Base-by-base conservation (phyloP, 1,140 invertebrate species). In the Pseudobourletiella spinata region DNA sequence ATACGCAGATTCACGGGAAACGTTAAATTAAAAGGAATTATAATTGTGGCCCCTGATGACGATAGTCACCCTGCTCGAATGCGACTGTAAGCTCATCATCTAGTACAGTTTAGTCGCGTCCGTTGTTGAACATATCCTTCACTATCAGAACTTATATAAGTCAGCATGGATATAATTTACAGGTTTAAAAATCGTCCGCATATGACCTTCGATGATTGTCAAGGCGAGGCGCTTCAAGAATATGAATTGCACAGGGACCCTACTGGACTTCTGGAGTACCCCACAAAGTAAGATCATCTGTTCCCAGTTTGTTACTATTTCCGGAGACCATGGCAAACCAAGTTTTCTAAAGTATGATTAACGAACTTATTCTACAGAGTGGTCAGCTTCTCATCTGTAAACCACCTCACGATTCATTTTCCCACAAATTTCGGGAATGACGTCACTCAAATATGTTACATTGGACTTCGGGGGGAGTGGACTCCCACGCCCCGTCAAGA, bases 391-490 rank as follows among this genome's bases (percentile, higher is more conserved):
- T 88, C 89, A 22, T 87, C 85, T 18, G 86, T 95, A 1, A 79
- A 87, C 72, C 87, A 95, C 76, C 78, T 98, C 43, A 87, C 87
- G 8, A 80, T 97, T 69, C 85, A 96, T 76, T 93, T 98, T 74
- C 89, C 88, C 4, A 81, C 77, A 24, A 95, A 93, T 76, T 90
- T 87, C 77, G 91, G 91, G 35, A 82, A 80, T 26, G 90, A 94
- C 43, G 83, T 77, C 56, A 92, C 92, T 1, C 83, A 82, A 72
- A 84, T 98, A 59, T 91, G 90, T 73, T 98, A 97, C 73, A 96
- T 98, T 73, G 94, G 94, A 15, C 78, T 98, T n/a, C 85, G 85
- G 73, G 94, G 93, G 6, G 92, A 97, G 78, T 95, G 87, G 78
- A 82, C 80, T n/a, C 82, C 86, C 71, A 85, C 81, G 0, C 88